phyloP scores from a whole-genome alignment of 1,140 invertebrate genomes.

The Theocolax elegans region DNA sequence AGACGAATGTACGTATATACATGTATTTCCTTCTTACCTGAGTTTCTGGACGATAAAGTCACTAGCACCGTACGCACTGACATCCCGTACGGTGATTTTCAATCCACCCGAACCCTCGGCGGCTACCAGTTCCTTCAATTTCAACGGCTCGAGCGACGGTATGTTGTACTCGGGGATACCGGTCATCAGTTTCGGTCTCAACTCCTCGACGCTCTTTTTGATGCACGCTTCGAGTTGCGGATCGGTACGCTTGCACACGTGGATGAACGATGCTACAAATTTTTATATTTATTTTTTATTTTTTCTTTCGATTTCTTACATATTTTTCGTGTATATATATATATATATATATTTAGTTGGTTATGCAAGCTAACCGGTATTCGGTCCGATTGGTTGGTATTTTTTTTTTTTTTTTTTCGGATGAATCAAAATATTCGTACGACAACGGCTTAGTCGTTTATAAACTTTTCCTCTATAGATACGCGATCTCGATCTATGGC shows the following conservation, averaged over 20 bases:
- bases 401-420: too few relatives aligned
- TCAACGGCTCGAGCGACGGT: constrained; percentile 72
- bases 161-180: constrained; percentile 72
- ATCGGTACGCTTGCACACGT: constrained; percentile 70
- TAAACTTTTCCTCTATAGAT: too few relatives aligned
- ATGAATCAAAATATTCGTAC: too few relatives aligned
- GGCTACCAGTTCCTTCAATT: constrained; percentile 71
- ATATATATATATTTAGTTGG: too few relatives aligned
- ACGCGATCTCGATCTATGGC: too few relatives aligned
- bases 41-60: constrained; percentile 70
- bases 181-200: constrained; percentile 59
- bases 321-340: too few relatives aligned
- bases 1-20: too few relatives aligned
- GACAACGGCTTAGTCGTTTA: too few relatives aligned
- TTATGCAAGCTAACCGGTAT: too few relatives aligned
- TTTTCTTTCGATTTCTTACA: background rate
- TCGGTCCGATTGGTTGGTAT: too few relatives aligned
- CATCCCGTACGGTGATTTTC: constrained; percentile 68
- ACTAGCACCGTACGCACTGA: constrained; percentile 71
- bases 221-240: constrained; percentile 71
- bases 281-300: background rate
- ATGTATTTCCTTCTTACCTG: too few relatives aligned
- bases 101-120: constrained; percentile 68
- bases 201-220: constrained; percentile 64
- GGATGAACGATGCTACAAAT: constrained; percentile 70